phyloP scores from a whole-genome alignment of 2,113 vertebrate genomes.

The Cebidichthys violaceus region DNA sequence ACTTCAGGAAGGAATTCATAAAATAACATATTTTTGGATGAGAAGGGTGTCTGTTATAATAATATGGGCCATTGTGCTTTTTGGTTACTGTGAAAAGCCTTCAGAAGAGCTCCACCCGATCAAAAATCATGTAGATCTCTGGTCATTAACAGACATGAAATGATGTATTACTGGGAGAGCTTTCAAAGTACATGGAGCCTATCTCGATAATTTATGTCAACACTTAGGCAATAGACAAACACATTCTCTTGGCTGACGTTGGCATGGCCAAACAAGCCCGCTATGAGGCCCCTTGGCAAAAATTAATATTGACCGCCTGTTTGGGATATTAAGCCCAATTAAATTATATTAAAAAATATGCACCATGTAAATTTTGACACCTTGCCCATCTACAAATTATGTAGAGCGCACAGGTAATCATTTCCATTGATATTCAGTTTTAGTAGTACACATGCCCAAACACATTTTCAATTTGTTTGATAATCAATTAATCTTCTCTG shows the following conservation, averaged over 20 bases:
- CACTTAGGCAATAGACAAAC: constrained; percentile 6
- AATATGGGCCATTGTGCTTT: neutral
- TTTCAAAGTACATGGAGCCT: neutral
- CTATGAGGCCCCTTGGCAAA: too few relatives aligned
- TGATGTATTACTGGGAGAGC: neutral
- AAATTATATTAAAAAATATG: neutral
- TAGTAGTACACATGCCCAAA: neutral
- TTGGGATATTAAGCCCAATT: neutral
- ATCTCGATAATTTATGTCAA: neutral
- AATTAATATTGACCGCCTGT: neutral
- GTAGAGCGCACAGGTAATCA: neutral
- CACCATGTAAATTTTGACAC: neutral
- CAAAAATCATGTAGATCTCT: neutral
- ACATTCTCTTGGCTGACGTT: neutral
- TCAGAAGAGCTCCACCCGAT: neutral
- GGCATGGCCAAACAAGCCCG: neutral
- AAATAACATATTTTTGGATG: neutral
- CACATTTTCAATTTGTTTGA: neutral
- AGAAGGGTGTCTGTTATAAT: neutral
- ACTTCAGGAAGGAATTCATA: neutral
- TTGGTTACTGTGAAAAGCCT: neutral
- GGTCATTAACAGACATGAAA: too few relatives aligned
- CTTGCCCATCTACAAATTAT: neutral
- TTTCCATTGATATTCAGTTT: neutral
- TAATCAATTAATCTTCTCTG: neutral